A percentile compares a stretch with the other conserved stretches of the same genome.
Conservation (phyloP, 1,140 invertebrate species). For the Drosophila nigromelanica region DNA sequence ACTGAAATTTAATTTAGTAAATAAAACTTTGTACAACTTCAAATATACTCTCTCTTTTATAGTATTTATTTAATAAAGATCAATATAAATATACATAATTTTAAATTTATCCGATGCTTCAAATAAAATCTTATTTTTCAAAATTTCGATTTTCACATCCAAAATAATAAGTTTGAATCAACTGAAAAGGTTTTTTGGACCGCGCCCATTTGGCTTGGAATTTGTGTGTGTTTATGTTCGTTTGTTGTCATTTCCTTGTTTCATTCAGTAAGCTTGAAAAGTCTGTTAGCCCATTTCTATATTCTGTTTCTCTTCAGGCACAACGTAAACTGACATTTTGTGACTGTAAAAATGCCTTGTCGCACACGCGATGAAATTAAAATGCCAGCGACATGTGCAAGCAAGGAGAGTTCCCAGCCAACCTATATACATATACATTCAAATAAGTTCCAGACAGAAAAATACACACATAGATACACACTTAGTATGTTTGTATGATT, state of each 20-base stretch:
- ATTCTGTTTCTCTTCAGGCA: conserved; percentile 37
- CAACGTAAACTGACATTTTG: conserved; percentile 75
- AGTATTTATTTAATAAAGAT: no score
- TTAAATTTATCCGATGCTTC: neutral
- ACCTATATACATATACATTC: conserved; percentile 1
- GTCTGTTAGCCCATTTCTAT: conserved; percentile 23
- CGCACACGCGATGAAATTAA: conserved; percentile 69
- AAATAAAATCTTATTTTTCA: neutral
- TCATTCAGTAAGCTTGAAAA: conserved; percentile 11
- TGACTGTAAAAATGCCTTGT: conserved; percentile 71
- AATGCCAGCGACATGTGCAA: conserved; percentile 65
- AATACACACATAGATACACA: neutral
- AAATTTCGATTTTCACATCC: neutral
- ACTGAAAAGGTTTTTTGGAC: conserved; percentile 14
- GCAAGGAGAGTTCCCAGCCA: conserved; percentile 37
- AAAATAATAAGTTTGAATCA: neutral
- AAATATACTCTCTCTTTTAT: no score
- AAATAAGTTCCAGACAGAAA: neutral
- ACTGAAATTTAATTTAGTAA: no score
- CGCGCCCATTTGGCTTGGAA: conserved; percentile 18
- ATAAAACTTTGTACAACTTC: no score
- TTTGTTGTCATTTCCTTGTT: conserved; percentile 3
- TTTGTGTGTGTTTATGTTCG: no score
- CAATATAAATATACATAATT: no score
- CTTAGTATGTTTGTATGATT: neutral